Base-by-base conservation (phyloP, 2,888 invertebrate genomes). In the Cataglyphis livida region DNA sequence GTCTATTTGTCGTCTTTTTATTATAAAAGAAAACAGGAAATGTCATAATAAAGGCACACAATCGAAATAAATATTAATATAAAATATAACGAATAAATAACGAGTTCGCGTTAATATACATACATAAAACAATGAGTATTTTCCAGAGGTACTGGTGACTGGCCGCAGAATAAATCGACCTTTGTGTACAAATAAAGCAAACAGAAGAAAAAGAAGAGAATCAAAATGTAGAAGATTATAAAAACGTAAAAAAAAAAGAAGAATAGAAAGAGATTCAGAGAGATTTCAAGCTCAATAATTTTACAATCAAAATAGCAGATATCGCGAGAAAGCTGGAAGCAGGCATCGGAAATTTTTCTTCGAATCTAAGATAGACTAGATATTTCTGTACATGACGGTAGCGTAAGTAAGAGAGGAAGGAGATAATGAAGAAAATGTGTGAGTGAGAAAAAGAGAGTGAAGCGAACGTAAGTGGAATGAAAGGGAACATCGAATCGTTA, bases 81-180 rank as follows among this genome's bases (percentile, higher is more conserved):
- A 89, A 82, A 82, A 87, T 89, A 82, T 76, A 87, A 83, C 79
- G 87, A 88, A 90, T 90, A 90, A 87, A 90, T 88, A 90, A 90
- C 84, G 85, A 82, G 74, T 70, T 85, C 73, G 84, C 71, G 25
- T 82, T 83, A 85, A 66, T 85, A 84, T 88, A 89, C 35, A 18
- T 89, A 84, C 85, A 90, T 83, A 78, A 68, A 71, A 83, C 87
- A 90, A 90, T 84, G 93, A 93, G 93, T 93, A 93, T 93, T 91
- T 84, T 88, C 88, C 78, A 84, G 88, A 88, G 91, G 92, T 90
- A 93, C 93, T 92, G 91, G 89, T 88, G 83, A 89, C 87, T 79
- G 71, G 71, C 85, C 85, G 87, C 62, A 51, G 65, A 71, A 78
- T 74, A 62, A 82, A 82, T 88, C 74, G 85, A 76, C 79, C 87